Conservation (phyloP, 2,113 vertebrate genomes). For the Accipiter virgatus region DNA sequence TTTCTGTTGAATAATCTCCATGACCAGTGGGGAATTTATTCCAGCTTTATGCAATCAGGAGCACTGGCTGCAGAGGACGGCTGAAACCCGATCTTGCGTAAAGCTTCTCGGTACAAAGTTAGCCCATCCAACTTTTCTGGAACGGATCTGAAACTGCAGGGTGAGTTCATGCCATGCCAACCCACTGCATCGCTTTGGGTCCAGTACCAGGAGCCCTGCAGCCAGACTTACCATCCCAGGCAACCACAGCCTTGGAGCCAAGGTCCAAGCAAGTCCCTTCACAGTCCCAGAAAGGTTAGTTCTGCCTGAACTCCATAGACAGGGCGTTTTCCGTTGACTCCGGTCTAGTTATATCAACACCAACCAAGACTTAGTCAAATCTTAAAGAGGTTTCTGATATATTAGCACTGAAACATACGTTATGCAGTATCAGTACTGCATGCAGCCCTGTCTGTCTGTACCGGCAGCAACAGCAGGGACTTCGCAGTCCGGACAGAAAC, state of each 20-base stretch:
- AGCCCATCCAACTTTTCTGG: background rate
- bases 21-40: background rate
- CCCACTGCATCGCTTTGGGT: background rate
- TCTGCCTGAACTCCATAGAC: background rate
- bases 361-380: background rate
- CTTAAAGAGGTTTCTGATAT: background rate
- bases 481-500: background rate
- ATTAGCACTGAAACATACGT: background rate
- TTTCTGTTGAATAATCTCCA: background rate
- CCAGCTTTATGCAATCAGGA: background rate
- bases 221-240: background rate
- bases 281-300: background rate
- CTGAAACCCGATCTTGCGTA: background rate
- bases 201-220: background rate
- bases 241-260: background rate
- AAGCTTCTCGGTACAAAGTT: background rate
- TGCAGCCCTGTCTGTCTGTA: background rate
- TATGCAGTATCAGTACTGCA: background rate
- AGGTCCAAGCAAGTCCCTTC: background rate
- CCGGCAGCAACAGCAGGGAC: background rate
- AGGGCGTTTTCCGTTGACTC: background rate
- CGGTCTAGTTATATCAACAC: background rate
- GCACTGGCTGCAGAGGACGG: background rate
- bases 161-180: background rate
- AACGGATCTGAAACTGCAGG: background rate